phyloP scores from a whole-genome alignment of 2,888 invertebrate genomes.

The Bhutanitis thaidina region DNA sequence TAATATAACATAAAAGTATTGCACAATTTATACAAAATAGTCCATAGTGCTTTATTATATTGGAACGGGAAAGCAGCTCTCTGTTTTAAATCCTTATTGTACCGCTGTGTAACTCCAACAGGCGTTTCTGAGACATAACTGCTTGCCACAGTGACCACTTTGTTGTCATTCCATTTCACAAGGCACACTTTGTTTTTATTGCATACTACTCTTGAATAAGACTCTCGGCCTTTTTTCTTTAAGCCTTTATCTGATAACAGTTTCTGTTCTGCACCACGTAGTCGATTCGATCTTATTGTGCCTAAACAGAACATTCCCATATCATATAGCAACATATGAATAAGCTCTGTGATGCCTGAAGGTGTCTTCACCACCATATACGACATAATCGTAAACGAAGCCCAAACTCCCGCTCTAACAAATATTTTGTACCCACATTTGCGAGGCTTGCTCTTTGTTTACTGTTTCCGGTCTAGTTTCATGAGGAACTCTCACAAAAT shows the following conservation, averaged over 20 bases:
- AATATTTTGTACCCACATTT: conserved; percentile 25
- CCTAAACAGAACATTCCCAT: conserved; percentile 10
- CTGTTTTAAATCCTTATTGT: background rate
- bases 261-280: conserved; percentile 20
- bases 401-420: conserved; percentile 21
- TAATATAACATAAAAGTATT: too few species aligned
- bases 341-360: conserved; percentile 21
- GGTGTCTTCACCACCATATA: conserved; percentile 32
- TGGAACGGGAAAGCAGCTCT: background rate
- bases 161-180: conserved; percentile 17
- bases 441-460: conserved; percentile 26
- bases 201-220: conserved; percentile 19
- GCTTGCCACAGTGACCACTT: conserved; percentile 22
- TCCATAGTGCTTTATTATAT: conserved; percentile 15
- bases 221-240: conserved; percentile 20
- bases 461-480: conserved; percentile 32
- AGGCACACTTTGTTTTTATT: conserved; percentile 23
- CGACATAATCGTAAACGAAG: conserved; percentile 31
- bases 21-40: too few species aligned
- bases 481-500: conserved; percentile 24
- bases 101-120: background rate
- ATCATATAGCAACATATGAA: background rate
- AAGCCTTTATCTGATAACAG: conserved; percentile 19
- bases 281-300: conserved; percentile 22
- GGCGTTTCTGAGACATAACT: background rate